Percentiles rank a stretch among this genome's conserved stretches.
Conservation (phyloP, 2,113 vertebrate species). For the Serilophus lunatus region DNA sequence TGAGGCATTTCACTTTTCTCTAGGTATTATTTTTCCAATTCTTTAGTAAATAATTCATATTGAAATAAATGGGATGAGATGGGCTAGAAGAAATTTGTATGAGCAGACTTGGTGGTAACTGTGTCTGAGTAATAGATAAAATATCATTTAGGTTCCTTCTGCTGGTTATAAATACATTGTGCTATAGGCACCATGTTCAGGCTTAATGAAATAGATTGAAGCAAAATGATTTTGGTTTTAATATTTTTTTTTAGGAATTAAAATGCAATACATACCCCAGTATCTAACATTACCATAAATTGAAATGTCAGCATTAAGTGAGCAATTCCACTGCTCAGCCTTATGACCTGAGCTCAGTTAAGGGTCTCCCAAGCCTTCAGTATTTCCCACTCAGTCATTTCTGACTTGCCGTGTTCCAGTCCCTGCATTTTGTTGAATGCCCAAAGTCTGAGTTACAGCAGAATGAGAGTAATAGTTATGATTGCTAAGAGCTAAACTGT, state of each 20-base stretch:
- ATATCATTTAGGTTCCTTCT: neutral
- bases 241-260: neutral
- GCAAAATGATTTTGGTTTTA: neutral
- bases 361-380: neutral
- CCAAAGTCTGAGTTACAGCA: neutral
- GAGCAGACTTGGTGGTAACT: neutral
- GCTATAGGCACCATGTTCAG: neutral
- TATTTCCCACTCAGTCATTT: neutral
- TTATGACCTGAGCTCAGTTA: neutral
- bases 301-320: neutral
- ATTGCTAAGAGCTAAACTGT: neutral
- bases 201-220: neutral
- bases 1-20: neutral
- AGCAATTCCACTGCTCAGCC: neutral
- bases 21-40: neutral
- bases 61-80: neutral
- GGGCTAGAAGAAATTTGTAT: neutral
- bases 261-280: neutral
- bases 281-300: neutral
- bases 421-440: neutral
- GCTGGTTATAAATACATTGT: neutral
- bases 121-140: neutral
- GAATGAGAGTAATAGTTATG: neutral
- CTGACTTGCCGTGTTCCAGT: neutral
- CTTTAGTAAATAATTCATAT: neutral